Conservation (phyloP, 2,888 invertebrate species). For the Nycteola revayana region DNA sequence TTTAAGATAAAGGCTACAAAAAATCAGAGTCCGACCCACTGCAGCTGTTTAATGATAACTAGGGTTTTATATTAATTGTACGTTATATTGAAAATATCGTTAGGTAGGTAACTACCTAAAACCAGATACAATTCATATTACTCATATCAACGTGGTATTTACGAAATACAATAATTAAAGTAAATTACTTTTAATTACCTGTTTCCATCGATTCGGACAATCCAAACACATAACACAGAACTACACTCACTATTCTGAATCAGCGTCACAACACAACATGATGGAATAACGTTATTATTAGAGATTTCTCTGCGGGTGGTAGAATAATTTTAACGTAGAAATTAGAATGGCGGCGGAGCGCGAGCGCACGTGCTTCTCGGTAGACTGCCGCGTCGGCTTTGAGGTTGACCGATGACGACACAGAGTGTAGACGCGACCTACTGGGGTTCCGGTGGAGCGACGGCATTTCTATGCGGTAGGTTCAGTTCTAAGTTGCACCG, state of each 20-base stretch:
- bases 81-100: too few relatives aligned
- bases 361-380: constrained; percentile 30
- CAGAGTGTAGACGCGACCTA: constrained; percentile 16
- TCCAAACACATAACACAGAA: constrained; percentile 21
- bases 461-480: too few relatives aligned
- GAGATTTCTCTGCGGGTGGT: constrained; percentile 54
- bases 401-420: background rate
- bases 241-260: constrained; percentile 3
- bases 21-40: too few relatives aligned
- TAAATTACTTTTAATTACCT: constrained; percentile 14
- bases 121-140: too few relatives aligned
- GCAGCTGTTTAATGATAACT: too few relatives aligned
- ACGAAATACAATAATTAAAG: too few relatives aligned
- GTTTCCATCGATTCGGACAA: background rate
- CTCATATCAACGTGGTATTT: too few relatives aligned
- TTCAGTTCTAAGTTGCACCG: too few relatives aligned
- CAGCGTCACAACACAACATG: constrained; percentile 29
- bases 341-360: constrained; percentile 7
- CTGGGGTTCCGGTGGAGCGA: constrained; percentile 17
- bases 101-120: too few relatives aligned
- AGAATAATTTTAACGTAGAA: background rate
- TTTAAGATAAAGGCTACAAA: too few relatives aligned
- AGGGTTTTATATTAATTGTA: too few relatives aligned
- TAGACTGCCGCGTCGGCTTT: constrained; percentile 7
- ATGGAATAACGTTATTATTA: constrained; percentile 51